Evolutionary conservation across 2,888 invertebrate species (phyloP), one percentile per base, ranked within the genome.

Genomic region (Scaeva pyrastri): DNA sequence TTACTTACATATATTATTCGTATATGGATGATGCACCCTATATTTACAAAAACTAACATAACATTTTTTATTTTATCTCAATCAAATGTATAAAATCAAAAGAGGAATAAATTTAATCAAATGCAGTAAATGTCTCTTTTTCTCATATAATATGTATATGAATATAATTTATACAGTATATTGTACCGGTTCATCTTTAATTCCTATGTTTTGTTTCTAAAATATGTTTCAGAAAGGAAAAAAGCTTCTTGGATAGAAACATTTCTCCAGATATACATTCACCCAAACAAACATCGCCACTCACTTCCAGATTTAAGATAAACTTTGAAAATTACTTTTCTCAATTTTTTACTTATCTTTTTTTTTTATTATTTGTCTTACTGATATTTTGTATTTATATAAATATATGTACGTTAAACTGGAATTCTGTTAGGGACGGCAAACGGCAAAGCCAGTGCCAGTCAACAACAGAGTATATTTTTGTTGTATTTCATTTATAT

Each of bases 251-350:
- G 62, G 39, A n/a, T n/a, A 43, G n/a, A 41, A 8, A 62, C 62
- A 41, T 43, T 41, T 58, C 16, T 66, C 36, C n/a, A n/a, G n/a
- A 21, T 14, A 68, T 62, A 68, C n/a, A 48, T 23, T 39, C 56
- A 64, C 76, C 58, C 43, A 68, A 66, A 14, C 26, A 73, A 64
- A 76, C 50, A 60, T 66, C 31, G 52, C 21, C 74, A 11, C n/a
- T 14, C 36, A 58, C n/a, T n/a, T 11, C 21, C 7, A 64, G 64
- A 71, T 74, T 74, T 62, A n/a, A 16, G 66, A 66, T 36, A 56
- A 74, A 74, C 82, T 82, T 77, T 76, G 43, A 68, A 84, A 84
- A 75, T 79, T 23, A 11, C 68, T 68, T 68, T 52, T 52, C 11
- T 14, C 11, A 21, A 36, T 48, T 14, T 71, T 39, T 52, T 64